Percentiles rank a stretch among this genome's conserved stretches.
Conservation (phyloP, 2,113 vertebrate genomes). For the Chionis minor region DNA sequence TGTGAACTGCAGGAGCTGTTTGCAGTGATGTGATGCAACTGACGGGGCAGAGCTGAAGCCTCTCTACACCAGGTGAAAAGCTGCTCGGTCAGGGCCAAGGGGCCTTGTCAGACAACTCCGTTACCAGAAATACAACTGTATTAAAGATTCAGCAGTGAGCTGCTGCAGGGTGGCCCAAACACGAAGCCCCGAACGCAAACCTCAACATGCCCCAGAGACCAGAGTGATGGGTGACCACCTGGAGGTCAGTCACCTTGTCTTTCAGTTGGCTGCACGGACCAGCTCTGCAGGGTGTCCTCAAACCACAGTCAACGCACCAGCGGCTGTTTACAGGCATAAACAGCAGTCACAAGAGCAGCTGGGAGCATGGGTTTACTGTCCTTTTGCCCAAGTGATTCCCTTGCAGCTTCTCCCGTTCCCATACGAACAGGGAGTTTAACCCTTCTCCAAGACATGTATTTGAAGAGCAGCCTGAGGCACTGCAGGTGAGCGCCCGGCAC, state of each 20-base stretch:
- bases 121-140: not conserved
- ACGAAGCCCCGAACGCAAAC: not conserved
- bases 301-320: rapidly evolving
- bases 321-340: not conserved
- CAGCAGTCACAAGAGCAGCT: not conserved
- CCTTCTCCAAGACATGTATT: not conserved
- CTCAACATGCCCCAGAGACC: not conserved
- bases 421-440: rapidly evolving
- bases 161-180: not conserved
- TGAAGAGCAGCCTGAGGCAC: not conserved
- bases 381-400: not conserved
- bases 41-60: not conserved
- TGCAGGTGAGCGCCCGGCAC: not conserved
- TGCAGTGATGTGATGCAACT: not conserved
- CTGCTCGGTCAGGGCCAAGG: not conserved
- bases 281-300: not conserved
- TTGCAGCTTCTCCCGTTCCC: not conserved
- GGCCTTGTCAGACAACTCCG: not conserved
- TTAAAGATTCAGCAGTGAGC: not conserved
- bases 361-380: not conserved
- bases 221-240: not conserved
- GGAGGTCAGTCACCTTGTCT: not conserved
- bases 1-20: not conserved
- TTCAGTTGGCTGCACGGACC: not conserved
- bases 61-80: not conserved